A percentile compares a stretch with the other conserved stretches of the same genome.
These are phyloP conservation scores for Sebastes nivosus DNA, from an alignment of 2,797 vertebrate species.

Conservation along the genomic window DNA sequence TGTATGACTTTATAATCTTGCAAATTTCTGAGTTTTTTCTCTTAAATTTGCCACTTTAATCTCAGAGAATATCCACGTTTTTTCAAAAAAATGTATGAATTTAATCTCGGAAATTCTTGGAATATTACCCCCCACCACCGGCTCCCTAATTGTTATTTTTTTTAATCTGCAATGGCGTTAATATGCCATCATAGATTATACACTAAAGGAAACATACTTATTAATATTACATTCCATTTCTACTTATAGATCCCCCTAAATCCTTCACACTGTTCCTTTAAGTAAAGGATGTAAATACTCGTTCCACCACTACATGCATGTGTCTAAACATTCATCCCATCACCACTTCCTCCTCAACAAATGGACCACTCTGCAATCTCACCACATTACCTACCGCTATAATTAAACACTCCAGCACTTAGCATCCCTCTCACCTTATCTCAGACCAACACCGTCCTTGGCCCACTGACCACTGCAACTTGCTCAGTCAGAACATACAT, in stretches of 20 bases:
- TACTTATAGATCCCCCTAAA: no score
- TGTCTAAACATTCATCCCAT: neutral
- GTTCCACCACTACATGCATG: neutral
- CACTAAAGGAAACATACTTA: no score
- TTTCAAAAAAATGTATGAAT: accelerated
- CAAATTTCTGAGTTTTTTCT: no score
- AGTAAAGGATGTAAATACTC: neutral
- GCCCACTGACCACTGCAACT: constrained; percentile 25
- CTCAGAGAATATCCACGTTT: no score
- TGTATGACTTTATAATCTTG: no score
- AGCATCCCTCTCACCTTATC: constrained; percentile 23
- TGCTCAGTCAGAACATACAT: constrained; percentile 22
- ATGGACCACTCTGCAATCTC: neutral
- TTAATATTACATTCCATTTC: no score
- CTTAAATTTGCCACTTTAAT: no score
- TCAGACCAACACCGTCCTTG: constrained; percentile 17
- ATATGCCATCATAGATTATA: accelerated
- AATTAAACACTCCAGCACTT: constrained; percentile 4
- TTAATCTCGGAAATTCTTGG: accelerated
- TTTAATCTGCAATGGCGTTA: accelerated
- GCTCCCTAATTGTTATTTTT: accelerated
- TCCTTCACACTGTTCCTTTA: neutral
- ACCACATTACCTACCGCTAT: neutral
- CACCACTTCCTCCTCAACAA: neutral
- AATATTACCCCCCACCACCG: no score